phyloP scores from a whole-genome alignment of 2,888 invertebrate genomes.

The Notodonta ziczac region DNA sequence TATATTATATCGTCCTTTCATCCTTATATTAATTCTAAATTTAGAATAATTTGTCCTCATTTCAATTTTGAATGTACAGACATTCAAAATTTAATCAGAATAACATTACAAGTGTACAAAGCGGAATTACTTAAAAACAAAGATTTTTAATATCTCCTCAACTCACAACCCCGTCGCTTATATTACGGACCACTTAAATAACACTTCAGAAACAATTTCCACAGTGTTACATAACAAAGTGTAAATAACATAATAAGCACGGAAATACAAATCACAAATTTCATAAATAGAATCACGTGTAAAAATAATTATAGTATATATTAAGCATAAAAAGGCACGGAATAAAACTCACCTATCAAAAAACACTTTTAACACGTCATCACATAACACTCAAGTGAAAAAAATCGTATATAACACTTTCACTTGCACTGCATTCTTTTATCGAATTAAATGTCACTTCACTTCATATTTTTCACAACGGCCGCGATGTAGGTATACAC shows the following conservation, averaged over 20 bases:
- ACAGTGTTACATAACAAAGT: conserved; percentile 1
- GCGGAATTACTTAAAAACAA: background rate
- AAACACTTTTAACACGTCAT: conserved; percentile 39
- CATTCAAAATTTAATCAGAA: background rate
- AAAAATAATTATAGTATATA: background rate
- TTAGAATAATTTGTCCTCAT: background rate
- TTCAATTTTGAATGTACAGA: no score
- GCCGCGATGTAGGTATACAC: conserved; percentile 31
- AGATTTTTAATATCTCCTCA: conserved; percentile 1
- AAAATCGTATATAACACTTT: conserved; percentile 25
- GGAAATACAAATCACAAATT: background rate
- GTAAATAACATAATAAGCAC: background rate
- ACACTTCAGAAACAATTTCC: background rate
- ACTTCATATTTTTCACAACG: conserved; percentile 37
- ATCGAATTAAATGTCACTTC: conserved; percentile 34
- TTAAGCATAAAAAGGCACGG: background rate
- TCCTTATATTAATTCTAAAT: no score
- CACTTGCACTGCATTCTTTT: conserved; percentile 26
- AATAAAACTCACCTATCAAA: conserved; percentile 31
- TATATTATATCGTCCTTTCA: no score
- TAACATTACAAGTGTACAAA: background rate
- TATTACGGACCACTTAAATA: background rate
- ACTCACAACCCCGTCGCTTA: background rate
- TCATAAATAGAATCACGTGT: background rate
- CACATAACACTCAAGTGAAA: conserved; percentile 19